Evolutionary conservation across 2,113 vertebrate species (phyloP).

Genomic region (Thalassoma bifasciatum): DNA sequence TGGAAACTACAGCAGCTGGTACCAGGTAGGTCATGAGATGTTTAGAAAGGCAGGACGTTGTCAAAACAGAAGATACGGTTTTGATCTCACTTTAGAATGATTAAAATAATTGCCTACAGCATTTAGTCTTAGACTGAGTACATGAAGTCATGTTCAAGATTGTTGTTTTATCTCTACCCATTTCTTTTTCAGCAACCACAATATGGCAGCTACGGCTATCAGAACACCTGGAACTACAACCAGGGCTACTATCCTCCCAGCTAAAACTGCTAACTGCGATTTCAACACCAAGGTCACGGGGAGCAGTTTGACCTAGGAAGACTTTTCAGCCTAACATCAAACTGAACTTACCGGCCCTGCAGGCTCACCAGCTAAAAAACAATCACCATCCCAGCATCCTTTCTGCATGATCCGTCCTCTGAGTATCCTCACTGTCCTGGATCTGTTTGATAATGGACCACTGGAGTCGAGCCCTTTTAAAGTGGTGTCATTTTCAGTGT

Average conservation of each 20-base stretch:
- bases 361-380: constrained; percentile 16
- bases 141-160: too few relatives aligned
- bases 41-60: too few relatives aligned
- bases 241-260: constrained; percentile 85
- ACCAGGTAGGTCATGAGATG: constrained; percentile 78
- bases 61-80: too few relatives aligned
- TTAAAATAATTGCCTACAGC: too few relatives aligned
- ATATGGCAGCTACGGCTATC: constrained; percentile 82
- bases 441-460: constrained; percentile 3
- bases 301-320: constrained; percentile 8
- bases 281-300: constrained; percentile 15
- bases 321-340: constrained; percentile 37
- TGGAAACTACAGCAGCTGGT: constrained; percentile 83
- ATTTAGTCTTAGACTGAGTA: too few relatives aligned
- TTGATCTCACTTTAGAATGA: too few relatives aligned
- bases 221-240: constrained; percentile 86
- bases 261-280: constrained; percentile 51
- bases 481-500: constrained; percentile 25
- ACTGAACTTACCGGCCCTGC: constrained; percentile 23
- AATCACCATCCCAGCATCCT: constrained; percentile 29
- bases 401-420: constrained; percentile 43
- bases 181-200: constrained; percentile 77
- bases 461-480: constrained; percentile 13
- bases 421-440: constrained; percentile 40
- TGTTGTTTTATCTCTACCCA: too few relatives aligned